Evolutionary conservation across 2,888 invertebrate species (phyloP), one percentile per base, ranked within the genome.

Genomic region (Dyspetes luteomarginatus): DNA sequence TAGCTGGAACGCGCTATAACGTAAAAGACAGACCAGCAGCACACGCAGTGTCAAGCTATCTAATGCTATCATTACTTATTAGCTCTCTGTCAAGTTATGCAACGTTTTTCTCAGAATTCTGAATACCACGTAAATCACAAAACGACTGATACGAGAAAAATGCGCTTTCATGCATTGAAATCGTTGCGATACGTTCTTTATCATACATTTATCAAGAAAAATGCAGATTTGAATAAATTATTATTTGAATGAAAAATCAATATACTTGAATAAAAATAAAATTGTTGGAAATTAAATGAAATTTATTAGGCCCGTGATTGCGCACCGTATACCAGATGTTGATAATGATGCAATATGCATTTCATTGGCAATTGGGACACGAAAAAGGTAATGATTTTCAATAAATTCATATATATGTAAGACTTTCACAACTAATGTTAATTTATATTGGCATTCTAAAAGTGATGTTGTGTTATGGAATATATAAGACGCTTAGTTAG

Each of bases 21-120:
- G 12, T 36, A 30, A 67, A 24, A 52, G 9, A 52, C 22, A 52
- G 17, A 15, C 1, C 45, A 3, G 7, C 36, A 12, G 36, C 36
- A 36, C 36, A 12, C 36, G 36, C 45, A 3, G n/a, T 45, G n/a
- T 17, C 45, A 43, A 45, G 69, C 58, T 67, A 67, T 58, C 62
- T 41, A 48, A 65, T 48, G 30, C 65, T 74, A 58, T 74, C 65
- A 58, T 67, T 74, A 67, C 58, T 67, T 48, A 65, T 65, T 67
- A 60, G 45, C 75, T 60, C 36, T 56, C n/a, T 58, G 55, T 56
- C 65, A 43, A 68, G 67, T 75, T 67, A 60, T 43, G 28, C 67
- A 68, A 75, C 48, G 36, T 67, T 50, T 67, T 75, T 75, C 48
- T 41, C 17, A 43, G 62, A 72, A 72, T 52, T 62, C 9, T 60